Percentiles rank a stretch among this genome's conserved stretches.
phyloP scores from a whole-genome alignment of 1,140 invertebrate genomes.

The Drosophila tsacasi region DNA sequence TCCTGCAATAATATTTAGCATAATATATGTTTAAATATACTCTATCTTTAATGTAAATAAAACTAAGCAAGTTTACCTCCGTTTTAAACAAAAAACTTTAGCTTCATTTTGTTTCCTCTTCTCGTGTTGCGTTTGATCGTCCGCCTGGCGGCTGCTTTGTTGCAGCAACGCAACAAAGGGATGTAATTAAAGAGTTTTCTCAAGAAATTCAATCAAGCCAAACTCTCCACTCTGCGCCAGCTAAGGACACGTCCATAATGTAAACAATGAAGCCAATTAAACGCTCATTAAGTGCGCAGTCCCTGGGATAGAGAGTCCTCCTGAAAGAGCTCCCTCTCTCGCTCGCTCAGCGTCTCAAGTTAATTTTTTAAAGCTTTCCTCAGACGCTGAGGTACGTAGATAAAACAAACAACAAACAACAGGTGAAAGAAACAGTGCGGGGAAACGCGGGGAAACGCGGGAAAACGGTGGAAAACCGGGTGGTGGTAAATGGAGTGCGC shows the following conservation, averaged over 20 bases:
- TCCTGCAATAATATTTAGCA: background rate
- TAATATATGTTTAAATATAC: background rate
- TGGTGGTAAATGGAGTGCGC: slow-evolving; percentile 7
- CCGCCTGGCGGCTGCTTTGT: slow-evolving; percentile 32
- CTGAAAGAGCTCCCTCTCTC: background rate
- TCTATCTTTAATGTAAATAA: background rate
- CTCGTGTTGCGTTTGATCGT: slow-evolving; percentile 2
- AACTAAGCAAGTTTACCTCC: background rate
- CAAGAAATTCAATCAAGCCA: slow-evolving; percentile 79
- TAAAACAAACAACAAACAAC: slow-evolving; percentile 51
- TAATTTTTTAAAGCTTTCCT: slow-evolving; percentile 60
- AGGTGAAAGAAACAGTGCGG: slow-evolving; percentile 5
- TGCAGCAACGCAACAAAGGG: slow-evolving; percentile 70
- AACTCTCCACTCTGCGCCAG: background rate
- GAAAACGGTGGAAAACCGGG: background rate
- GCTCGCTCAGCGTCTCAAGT: slow-evolving; percentile 43
- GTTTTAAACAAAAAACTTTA: background rate
- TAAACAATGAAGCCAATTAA: slow-evolving; percentile 81
- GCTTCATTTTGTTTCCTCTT: background rate
- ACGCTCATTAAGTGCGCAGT: slow-evolving; percentile 80
- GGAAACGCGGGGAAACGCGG: background rate
- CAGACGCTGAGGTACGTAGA: slow-evolving; percentile 35
- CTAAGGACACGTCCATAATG: slow-evolving; percentile 53
- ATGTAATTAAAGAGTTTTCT: slow-evolving; percentile 75
- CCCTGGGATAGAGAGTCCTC: slow-evolving; percentile 30